Evolutionary conservation across 2,888 invertebrate genomes (phyloP).

Genomic region (Erebia palarica): DNA sequence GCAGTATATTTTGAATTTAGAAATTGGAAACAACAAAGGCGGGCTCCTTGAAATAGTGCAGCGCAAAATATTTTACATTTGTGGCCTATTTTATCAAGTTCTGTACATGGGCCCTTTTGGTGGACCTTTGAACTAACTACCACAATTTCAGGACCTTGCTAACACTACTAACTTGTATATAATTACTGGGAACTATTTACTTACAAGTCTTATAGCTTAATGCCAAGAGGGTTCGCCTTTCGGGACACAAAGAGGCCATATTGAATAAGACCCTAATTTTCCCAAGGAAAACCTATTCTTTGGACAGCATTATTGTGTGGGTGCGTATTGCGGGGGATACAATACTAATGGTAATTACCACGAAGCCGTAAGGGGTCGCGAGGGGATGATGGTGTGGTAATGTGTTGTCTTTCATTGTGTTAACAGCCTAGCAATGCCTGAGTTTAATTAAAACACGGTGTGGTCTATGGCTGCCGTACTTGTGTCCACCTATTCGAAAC

Average conservation of each 20-base stretch:
- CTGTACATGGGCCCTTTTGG: too few species aligned
- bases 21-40: too few species aligned
- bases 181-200: not conserved
- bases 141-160: not conserved
- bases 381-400: constrained; percentile 38
- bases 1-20: too few species aligned
- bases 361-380: constrained; percentile 27
- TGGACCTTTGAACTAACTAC: too few species aligned
- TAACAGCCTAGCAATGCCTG: constrained; percentile 30
- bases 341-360: constrained; percentile 40
- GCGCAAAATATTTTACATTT: too few species aligned
- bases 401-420: constrained; percentile 38
- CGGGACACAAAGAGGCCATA: constrained; percentile 26
- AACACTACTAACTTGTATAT: too few species aligned
- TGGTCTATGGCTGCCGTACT: not conserved
- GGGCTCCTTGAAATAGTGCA: too few species aligned
- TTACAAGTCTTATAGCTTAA: not conserved
- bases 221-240: constrained; percentile 2
- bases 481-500: too few species aligned
- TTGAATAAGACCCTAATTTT: constrained; percentile 45
- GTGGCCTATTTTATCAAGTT: too few species aligned
- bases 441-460: constrained; percentile 32
- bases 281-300: constrained; percentile 42
- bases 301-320: constrained; percentile 14
- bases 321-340: constrained; percentile 25